Base-by-base conservation (phyloP, 2,113 vertebrate genomes). In the Puntigrus tetrazona region DNA sequence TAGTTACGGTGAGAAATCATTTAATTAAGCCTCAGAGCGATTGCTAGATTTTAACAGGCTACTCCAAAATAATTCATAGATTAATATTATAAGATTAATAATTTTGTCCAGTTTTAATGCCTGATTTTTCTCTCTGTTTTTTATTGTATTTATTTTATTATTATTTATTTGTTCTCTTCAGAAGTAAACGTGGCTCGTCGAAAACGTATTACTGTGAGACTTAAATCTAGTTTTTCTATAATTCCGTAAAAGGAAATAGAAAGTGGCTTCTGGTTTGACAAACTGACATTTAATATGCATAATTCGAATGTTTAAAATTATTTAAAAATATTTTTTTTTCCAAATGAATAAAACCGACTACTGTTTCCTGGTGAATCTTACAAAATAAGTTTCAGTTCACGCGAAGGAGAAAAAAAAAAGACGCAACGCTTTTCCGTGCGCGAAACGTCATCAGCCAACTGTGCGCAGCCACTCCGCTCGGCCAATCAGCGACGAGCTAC, bases 401-500 rank as follows among this genome's bases (percentile, higher is more conserved):
- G 59, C 0, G n/a, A 50, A n/a, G n/a, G n/a, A n/a, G n/a, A n/a
- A n/a, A n/a, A n/a, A n/a, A 45, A 29, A 81, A 25, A 5, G 43
- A 70, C 31, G 6, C 27, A 14, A 52, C 20, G 43, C 25, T 52
- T 69, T 52, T n/a, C 6, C 63, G 6, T 8, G 22, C 29, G n/a
- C n/a, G 25, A 18, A 29, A 70, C 84, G 84, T 85, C 84, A 85
- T 29, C 47, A 57, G 7, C 41, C 50, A 83, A 81, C 27, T 25
- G 34, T 25, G 31, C 74, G 75, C 79, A 47, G 34, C 74, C 14
- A 65, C 43, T 29, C 9, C 16, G 61, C 57, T 47, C 41, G 82
- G 57, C 90, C 90, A 92, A 80, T 90, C 89, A 89, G 65, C 78
- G 59, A 61, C 20, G 9, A 34, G 13, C 87, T 92, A 94, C 93